These are phyloP conservation scores for Saxidomus purpurata DNA, from an alignment of 1,140 invertebrate species.

Conservation along the genomic window DNA sequence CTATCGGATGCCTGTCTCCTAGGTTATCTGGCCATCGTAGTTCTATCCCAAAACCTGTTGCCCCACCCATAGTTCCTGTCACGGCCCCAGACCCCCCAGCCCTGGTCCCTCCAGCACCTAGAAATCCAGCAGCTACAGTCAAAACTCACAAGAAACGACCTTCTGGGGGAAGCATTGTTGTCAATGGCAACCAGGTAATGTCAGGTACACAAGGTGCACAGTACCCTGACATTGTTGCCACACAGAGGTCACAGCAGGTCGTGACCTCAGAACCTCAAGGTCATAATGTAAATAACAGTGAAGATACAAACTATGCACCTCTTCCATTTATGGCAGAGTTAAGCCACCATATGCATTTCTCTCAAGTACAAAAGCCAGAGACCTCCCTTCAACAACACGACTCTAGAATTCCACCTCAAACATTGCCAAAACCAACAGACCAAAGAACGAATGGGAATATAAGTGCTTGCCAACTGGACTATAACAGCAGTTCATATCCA, in stretches of 20 bases:
- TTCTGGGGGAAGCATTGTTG: constrained; percentile 61
- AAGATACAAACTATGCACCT: constrained; percentile 52
- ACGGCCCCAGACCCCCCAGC: neutral
- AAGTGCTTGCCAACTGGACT: constrained; percentile 20
- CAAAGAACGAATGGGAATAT: constrained; percentile 53
- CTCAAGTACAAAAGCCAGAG: constrained; percentile 50
- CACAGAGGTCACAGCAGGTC: constrained; percentile 37
- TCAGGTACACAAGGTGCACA: constrained; percentile 27
- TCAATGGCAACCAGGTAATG: constrained; percentile 67
- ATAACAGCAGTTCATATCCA: constrained; percentile 48
- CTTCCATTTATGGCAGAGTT: constrained; percentile 74
- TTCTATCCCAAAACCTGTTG: constrained; percentile 40
- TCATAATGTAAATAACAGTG: constrained; percentile 22
- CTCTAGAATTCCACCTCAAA: constrained; percentile 69
- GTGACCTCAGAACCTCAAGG: constrained; percentile 43
- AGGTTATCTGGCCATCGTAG: constrained; percentile 38
- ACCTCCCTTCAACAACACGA: neutral
- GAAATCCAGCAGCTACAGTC: constrained; percentile 68
- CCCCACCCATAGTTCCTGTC: constrained; percentile 28
- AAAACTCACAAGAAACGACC: constrained; percentile 64
- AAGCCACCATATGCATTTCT: constrained; percentile 62
- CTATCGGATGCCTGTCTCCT: constrained; percentile 66
- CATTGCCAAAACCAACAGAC: constrained; percentile 70
- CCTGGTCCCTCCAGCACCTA: constrained; percentile 55
- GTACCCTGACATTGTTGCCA: constrained; percentile 57